A percentile compares a stretch with the other conserved stretches of the same genome.
phyloP scores from a whole-genome alignment of 1,140 invertebrate species.

The Caerostris extrusa region DNA sequence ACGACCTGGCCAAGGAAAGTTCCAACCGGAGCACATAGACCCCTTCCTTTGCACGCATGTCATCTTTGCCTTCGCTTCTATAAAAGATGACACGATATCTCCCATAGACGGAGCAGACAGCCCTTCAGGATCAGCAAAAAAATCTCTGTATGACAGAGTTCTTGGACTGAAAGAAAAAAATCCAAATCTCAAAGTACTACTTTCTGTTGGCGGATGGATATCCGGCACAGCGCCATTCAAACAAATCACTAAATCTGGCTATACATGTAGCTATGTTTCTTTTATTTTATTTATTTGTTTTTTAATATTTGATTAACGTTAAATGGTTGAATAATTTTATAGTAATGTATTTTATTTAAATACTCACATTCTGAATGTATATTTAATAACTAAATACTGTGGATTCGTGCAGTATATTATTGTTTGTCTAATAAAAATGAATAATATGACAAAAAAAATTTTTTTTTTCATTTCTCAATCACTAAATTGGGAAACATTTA shows the following conservation, averaged over 20 bases:
- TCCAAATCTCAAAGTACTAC: slow-evolving; percentile 92
- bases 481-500: too few relatives aligned
- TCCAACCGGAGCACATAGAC: slow-evolving; percentile 93
- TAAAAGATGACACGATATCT: slow-evolving; percentile 88
- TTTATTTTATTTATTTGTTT: neutral
- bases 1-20: slow-evolving; percentile 91
- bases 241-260: slow-evolving; percentile 88
- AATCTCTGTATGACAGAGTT: slow-evolving; percentile 91
- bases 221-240: slow-evolving; percentile 95
- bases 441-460: too few relatives aligned
- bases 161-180: slow-evolving; percentile 93
- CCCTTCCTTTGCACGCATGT: slow-evolving; percentile 93
- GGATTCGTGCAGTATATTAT: too few relatives aligned
- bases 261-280: slow-evolving; percentile 77
- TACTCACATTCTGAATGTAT: too few relatives aligned
- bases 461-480: too few relatives aligned
- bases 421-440: too few relatives aligned
- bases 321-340: too few relatives aligned
- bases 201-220: slow-evolving; percentile 97
- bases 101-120: slow-evolving; percentile 89
- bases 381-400: too few relatives aligned
- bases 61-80: slow-evolving; percentile 94
- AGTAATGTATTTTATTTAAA: too few relatives aligned
- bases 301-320: neutral
- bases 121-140: slow-evolving; percentile 79